Conservation (phyloP, 1,140 invertebrate genomes). For the Drosophila biarmipes region DNA sequence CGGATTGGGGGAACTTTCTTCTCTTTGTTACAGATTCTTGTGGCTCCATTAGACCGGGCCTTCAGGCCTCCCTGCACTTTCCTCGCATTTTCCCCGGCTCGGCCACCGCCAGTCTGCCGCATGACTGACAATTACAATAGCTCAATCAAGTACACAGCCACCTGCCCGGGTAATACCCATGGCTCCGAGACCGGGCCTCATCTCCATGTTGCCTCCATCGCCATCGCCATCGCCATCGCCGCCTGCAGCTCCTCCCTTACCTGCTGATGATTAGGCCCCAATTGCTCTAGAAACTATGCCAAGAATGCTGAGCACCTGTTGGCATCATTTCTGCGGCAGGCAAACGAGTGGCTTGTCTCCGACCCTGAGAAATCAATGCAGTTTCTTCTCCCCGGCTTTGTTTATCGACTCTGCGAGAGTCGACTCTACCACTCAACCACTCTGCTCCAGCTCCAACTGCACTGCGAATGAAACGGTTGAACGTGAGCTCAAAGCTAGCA, state of each 20-base stretch:
- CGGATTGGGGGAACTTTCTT: constrained; percentile 12
- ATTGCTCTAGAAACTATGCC: constrained; percentile 61
- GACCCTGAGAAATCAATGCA: constrained; percentile 65
- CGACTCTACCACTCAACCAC: background rate
- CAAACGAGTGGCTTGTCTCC: constrained; percentile 40
- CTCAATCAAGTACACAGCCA: constrained; percentile 52
- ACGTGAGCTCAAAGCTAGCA: constrained; percentile 33
- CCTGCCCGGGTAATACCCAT: constrained; percentile 6
- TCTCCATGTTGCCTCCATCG: background rate
- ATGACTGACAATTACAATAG: constrained; percentile 56
- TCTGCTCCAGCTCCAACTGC: background rate
- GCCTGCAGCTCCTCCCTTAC: background rate
- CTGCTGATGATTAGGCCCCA: constrained; percentile 33
- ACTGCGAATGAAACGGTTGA: constrained; percentile 33
- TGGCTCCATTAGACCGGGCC: background rate
- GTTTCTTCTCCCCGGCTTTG: constrained; percentile 26
- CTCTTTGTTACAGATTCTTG: constrained; percentile 10
- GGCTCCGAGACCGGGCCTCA: constrained; percentile 3
- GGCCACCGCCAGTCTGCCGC: background rate
- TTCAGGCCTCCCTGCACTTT: background rate
- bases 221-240: no score
- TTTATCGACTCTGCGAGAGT: constrained; percentile 38
- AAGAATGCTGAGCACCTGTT: constrained; percentile 65
- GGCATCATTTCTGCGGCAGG: constrained; percentile 45
- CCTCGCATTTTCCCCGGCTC: background rate